Percentiles rank a stretch among this genome's conserved stretches.
These are phyloP conservation scores for Tolmerus cingulatus DNA, from an alignment of 2,888 invertebrate species.

Conservation along the genomic window DNA sequence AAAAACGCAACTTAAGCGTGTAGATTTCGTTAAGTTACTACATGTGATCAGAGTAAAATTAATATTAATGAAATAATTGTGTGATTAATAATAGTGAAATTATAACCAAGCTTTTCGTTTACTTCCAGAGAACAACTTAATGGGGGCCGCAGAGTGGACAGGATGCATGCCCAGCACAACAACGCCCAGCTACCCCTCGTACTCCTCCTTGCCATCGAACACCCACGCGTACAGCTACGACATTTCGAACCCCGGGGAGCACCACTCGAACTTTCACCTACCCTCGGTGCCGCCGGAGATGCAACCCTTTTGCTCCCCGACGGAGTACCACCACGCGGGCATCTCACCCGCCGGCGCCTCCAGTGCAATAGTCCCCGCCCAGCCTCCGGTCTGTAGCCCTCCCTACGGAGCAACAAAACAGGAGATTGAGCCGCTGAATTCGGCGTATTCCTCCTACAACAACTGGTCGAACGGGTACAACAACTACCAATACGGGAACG, in stretches of 20 bases:
- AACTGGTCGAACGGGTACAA: conserved; percentile 71
- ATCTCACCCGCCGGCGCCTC: conserved; percentile 54
- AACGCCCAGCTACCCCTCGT: conserved; percentile 65
- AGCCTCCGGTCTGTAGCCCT: conserved; percentile 55
- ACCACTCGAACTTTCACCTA: conserved; percentile 68
- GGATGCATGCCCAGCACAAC: conserved; percentile 66
- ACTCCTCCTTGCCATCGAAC: conserved; percentile 66
- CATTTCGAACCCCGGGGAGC: conserved; percentile 54
- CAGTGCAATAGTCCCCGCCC: conserved; percentile 54
- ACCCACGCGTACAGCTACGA: conserved; percentile 66
- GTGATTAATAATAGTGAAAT: neutral
- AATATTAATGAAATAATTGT: neutral
- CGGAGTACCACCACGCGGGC: conserved; percentile 61
- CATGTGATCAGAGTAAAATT: too few relatives aligned
- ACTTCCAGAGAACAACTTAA: conserved; percentile 68
- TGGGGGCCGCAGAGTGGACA: conserved; percentile 72
- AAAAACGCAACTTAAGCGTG: too few relatives aligned
- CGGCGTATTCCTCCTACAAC: conserved; percentile 58
- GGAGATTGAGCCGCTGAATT: conserved; percentile 59
- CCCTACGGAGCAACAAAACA: conserved; percentile 56
- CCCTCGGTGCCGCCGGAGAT: conserved; percentile 68
- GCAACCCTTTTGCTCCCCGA: conserved; percentile 64
- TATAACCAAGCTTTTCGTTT: conserved; percentile 30
- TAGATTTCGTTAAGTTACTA: too few relatives aligned
- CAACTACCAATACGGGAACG: conserved; percentile 72